Base-by-base conservation (phyloP, 2,888 invertebrate genomes). In the Pelosia muscerda region DNA sequence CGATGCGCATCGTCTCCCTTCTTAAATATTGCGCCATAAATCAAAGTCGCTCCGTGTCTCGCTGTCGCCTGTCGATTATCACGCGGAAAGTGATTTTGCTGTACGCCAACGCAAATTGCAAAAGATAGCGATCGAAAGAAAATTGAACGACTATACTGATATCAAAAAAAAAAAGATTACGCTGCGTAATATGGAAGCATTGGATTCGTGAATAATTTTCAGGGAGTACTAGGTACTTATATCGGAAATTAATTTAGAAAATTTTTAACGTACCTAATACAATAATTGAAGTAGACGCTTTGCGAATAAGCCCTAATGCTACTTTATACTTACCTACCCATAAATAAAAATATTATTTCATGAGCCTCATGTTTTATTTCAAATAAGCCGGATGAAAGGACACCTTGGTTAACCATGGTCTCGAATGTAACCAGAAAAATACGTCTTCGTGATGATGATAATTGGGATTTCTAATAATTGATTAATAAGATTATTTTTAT, bases 31-130 rank as follows among this genome's bases (percentile, higher is more conserved):
- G 88, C 85, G 83, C 88, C 86, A 90, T 92, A 91, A 92, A 92
- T 92, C 90, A 87, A 86, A 77, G 81, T 77, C 78, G 78, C 81
- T 81, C 75, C 80, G 76, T 78, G 81, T 81, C 78, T 86, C 88
- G 88, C 87, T 87, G 88, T 87, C 90, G 90, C 88, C 81, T 90
- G 90, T 92, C 91, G 90, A 91, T 92, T 91, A 90, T 88, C 87
- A 83, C 87, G 81, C 83, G 80, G 82, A 78, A 82, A 86, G 84
- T 85, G 84, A 84, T 86, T 88, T 84, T 74, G 75, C 78, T 82
- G 75, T 74, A 74, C 74, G 71, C 74, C 76, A 78, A 80, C 77
- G 70, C 86, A 85, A 87, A 86, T 84, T 78, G 86, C 79, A 75
- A 78, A 83, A 81, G 86, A 85, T 84, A 86, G 87, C 84, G 86